Percentiles rank a stretch among this genome's conserved stretches.
These are phyloP conservation scores for Siphonodentalium dalli DNA, from an alignment of 2,888 invertebrate species.

Conservation along the genomic window DNA sequence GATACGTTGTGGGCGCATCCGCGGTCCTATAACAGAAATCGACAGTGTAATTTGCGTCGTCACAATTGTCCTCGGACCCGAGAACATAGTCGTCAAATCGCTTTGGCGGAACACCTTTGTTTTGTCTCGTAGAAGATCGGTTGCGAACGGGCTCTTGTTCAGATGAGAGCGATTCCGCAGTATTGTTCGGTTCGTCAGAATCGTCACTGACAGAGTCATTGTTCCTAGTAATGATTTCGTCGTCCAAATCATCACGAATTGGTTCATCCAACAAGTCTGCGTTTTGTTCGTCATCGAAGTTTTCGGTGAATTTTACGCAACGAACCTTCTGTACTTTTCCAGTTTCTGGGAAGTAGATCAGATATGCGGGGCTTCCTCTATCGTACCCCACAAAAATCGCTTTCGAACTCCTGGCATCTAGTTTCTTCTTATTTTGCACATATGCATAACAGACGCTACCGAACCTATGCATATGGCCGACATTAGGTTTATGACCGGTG, in stretches of 20 bases:
- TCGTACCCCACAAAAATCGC: conserved; percentile 29
- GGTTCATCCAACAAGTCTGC: no score
- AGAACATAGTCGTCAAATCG: conserved; percentile 20
- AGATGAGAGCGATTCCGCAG: no score
- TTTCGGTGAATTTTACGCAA: conserved; percentile 13
- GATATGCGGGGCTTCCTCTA: conserved; percentile 18
- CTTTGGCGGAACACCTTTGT: conserved; percentile 9
- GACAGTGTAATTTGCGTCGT: conserved; percentile 8
- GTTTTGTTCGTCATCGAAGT: conserved; percentile 1
- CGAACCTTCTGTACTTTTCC: conserved; percentile 10
- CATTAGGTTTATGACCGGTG: no score
- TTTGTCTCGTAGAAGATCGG: neutral
- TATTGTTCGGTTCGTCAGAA: no score
- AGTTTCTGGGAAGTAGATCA: conserved; percentile 19
- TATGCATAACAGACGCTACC: no score
- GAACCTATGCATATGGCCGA: no score
- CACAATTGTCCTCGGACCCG: conserved; percentile 10
- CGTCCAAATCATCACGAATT: no score
- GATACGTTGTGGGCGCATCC: conserved; percentile 19
- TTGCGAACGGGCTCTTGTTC: neutral
- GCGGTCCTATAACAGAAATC: conserved; percentile 26
- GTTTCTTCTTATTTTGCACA: no score
- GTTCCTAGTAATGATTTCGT: no score
- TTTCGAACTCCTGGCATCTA: conserved; percentile 15
- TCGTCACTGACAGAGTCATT: no score